Evolutionary conservation across 2,113 vertebrate genomes (phyloP).

Genomic region (Pitta sordida): DNA sequence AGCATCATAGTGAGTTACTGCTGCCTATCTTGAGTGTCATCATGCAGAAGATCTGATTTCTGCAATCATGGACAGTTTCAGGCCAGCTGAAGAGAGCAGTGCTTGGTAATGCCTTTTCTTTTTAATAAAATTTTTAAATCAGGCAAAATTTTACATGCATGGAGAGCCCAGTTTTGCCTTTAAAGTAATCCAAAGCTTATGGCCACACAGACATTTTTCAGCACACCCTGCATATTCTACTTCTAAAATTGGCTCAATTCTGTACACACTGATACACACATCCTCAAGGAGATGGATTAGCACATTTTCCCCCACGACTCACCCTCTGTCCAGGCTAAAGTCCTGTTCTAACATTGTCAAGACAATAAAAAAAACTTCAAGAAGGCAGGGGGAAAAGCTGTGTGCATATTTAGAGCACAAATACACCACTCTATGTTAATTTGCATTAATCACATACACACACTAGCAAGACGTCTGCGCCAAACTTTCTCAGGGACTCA

Average conservation of each 20-base stretch:
- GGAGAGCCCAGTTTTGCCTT: not conserved
- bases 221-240: not conserved
- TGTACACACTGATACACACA: not conserved
- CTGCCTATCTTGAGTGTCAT: not conserved
- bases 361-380: not conserved
- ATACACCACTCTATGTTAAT: not conserved
- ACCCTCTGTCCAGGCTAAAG: not conserved
- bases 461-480: not conserved
- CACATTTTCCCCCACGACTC: not conserved
- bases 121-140: no score
- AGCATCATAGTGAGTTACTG: not conserved
- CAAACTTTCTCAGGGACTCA: not conserved
- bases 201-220: not conserved
- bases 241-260: not conserved
- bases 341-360: not conserved
- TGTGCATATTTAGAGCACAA: not conserved
- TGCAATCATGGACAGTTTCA: not conserved
- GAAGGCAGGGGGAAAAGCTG: not conserved
- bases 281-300: not conserved
- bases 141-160: not conserved
- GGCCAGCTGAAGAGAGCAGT: not conserved
- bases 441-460: slow-evolving; percentile 30
- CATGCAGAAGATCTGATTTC: not conserved
- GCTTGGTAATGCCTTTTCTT: not conserved
- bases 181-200: not conserved